These are phyloP conservation scores for Bovichtus diacanthus DNA, from an alignment of 2,797 vertebrate genomes.

Conservation along the genomic window DNA sequence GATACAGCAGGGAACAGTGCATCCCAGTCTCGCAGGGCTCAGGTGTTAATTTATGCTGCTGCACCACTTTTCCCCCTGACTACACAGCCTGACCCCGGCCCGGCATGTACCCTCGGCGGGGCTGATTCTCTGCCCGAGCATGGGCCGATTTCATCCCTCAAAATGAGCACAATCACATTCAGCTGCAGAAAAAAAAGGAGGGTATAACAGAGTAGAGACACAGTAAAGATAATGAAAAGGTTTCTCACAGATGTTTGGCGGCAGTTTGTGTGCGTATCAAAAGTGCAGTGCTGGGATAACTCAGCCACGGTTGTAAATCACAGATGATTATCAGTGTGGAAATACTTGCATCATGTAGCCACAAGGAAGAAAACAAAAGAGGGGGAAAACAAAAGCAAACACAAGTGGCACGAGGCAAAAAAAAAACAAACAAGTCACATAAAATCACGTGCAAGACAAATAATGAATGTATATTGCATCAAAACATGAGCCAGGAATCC, in stretches of 20 bases:
- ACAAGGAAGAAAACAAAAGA: constrained; percentile 37
- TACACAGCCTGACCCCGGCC: constrained; percentile 66
- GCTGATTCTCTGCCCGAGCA: constrained; percentile 28
- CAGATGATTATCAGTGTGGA: constrained; percentile 49
- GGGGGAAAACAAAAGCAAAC: constrained; percentile 29
- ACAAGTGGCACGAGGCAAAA: constrained; percentile 3
- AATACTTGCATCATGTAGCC: constrained; percentile 60
- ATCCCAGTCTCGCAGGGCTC: constrained; percentile 64
- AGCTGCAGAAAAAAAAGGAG: not conserved
- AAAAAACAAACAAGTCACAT: not conserved
- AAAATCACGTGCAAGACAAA: constrained; percentile 25
- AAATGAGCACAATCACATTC: constrained; percentile 14
- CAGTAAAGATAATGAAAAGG: constrained; percentile 16
- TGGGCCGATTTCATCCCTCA: constrained; percentile 17
- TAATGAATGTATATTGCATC: constrained; percentile 36
- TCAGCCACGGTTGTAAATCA: constrained; percentile 32
- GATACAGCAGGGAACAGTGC: constrained; percentile 48
- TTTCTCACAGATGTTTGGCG: constrained; percentile 42
- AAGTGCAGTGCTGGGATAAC: constrained; percentile 28
- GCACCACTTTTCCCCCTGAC: constrained; percentile 71
- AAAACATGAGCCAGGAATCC: constrained; percentile 25
- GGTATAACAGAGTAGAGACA: not conserved
- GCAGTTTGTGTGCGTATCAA: constrained; percentile 7
- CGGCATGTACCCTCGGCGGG: constrained; percentile 46
- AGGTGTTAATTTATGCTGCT: constrained; percentile 83